Conservation (phyloP, 2,113 vertebrate species). For the Orcinus orca region DNA sequence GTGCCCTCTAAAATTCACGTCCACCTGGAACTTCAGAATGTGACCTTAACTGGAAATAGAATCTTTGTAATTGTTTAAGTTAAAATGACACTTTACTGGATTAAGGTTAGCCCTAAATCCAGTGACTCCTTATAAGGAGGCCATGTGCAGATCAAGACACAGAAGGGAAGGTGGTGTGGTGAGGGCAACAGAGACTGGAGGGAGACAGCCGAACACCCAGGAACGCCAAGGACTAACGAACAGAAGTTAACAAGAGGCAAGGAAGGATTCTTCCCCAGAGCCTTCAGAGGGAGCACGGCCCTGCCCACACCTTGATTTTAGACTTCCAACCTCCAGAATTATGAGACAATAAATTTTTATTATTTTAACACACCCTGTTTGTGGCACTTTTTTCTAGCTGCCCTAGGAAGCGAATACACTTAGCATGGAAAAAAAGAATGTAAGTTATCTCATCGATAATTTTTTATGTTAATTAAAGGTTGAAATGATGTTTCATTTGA, state of each 20-base stretch:
- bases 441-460: neutral
- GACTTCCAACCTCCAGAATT: neutral
- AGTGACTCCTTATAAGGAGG: neutral
- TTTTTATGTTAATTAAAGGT: neutral
- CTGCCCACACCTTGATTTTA: neutral
- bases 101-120: too few species aligned
- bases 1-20: neutral
- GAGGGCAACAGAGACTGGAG: neutral
- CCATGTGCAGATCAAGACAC: neutral
- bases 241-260: neutral
- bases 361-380: neutral
- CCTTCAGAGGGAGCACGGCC: neutral
- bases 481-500: neutral
- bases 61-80: neutral
- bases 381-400: neutral
- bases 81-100: neutral
- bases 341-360: neutral
- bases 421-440: neutral
- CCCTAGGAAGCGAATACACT: neutral
- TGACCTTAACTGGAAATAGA: neutral
- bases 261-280: neutral
- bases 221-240: too few species aligned
- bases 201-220: neutral
- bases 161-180: neutral
- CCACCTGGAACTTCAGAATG: neutral